Conservation (phyloP, 2,888 invertebrate genomes). For the Euplagia quadripunctaria region DNA sequence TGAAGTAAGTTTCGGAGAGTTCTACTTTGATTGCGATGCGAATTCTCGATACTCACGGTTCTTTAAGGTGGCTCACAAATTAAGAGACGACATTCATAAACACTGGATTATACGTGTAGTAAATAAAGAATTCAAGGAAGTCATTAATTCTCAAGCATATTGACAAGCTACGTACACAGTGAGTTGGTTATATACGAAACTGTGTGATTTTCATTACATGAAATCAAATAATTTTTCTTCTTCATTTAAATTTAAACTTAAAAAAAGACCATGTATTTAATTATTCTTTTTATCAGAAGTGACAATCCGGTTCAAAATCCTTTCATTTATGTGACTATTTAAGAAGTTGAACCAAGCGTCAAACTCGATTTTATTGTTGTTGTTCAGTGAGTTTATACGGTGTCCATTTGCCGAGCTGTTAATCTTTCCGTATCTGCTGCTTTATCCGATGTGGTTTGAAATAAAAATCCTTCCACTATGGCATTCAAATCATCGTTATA, state of each 20-base stretch:
- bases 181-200: too few relatives aligned
- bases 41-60: too few relatives aligned
- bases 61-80: too few relatives aligned
- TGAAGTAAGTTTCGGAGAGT: too few relatives aligned
- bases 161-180: too few relatives aligned
- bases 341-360: not conserved
- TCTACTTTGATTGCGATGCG: too few relatives aligned
- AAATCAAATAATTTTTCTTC: not conserved
- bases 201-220: not conserved
- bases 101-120: too few relatives aligned
- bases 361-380: not conserved
- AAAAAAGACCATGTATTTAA: too few relatives aligned
- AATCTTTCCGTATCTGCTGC: not conserved
- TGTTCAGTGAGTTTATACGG: not conserved
- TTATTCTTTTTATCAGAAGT: not conserved
- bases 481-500: too few relatives aligned
- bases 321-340: not conserved
- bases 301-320: not conserved
- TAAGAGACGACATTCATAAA: too few relatives aligned
- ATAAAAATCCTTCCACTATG: not conserved
- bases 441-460: not conserved
- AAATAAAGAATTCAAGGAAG: too few relatives aligned
- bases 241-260: not conserved
- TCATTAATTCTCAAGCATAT: too few relatives aligned
- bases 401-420: not conserved